Evolutionary conservation across 2,888 invertebrate species (phyloP).

Genomic region (Coelinius sp.): DNA sequence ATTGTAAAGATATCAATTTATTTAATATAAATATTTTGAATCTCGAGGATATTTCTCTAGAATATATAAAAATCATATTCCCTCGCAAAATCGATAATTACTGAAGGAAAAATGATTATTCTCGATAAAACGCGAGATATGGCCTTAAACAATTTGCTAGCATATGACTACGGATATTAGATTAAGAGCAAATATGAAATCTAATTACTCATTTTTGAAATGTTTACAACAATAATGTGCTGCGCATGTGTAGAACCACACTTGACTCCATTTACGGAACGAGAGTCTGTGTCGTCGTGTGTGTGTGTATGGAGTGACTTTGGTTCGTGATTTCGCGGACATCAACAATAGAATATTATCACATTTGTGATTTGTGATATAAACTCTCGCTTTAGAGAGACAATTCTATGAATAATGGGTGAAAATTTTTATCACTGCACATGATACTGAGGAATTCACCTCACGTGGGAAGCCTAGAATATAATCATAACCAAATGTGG

Average conservation of each 20-base stretch:
- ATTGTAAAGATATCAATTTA: too few species aligned
- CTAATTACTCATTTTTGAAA: too few species aligned
- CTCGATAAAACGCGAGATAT: too few species aligned
- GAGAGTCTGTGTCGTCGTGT: too few species aligned
- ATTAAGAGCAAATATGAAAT: too few species aligned
- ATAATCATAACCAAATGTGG: constrained; percentile 11
- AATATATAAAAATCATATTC: too few species aligned
- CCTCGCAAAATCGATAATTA: too few species aligned
- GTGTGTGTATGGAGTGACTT: background rate
- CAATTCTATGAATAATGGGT: background rate
- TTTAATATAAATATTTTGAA: too few species aligned
- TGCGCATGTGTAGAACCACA: background rate
- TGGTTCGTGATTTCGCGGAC: background rate
- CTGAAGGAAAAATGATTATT: too few species aligned
- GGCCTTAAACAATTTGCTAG: too few species aligned
- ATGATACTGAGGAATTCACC: background rate
- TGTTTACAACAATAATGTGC: background rate
- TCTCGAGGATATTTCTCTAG: too few species aligned
- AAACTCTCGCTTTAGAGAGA: background rate
- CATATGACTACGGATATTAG: too few species aligned
- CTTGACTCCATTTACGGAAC: background rate
- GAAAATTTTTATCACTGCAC: background rate
- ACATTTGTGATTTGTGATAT: background rate
- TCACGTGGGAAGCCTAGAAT: background rate
- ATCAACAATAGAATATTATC: background rate